Base-by-base conservation (phyloP, 2,888 invertebrate species). In the Dolichopus griseipennis region DNA sequence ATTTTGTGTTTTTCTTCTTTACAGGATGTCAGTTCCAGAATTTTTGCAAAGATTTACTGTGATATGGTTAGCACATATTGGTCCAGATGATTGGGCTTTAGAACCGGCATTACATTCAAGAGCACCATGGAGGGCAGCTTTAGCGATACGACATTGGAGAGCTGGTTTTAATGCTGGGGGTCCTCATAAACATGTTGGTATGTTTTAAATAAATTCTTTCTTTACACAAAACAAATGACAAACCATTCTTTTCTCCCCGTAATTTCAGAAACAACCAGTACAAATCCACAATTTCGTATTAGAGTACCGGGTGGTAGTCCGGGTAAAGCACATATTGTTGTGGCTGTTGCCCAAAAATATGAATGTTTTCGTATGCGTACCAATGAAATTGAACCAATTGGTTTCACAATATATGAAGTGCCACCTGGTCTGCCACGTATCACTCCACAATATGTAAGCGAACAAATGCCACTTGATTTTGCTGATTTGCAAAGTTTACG, bases 221-320 rank as follows among this genome's bases (percentile, higher is more conserved):
- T 15, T 9, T 33, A 21, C n/a, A 61, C 61, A 27, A 64, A 65
- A 41, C 64, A 34, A 65, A 65, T 43, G 43, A 27, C 27, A 27
- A 27, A 27, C 3, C 27, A 27, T 4, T 27, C 2, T 52, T 62
- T 68, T n/a, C n/a, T 2, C 43, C 10, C 43, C 10, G 27, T 33
- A 64, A 22, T 66, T 69, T 43, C 78, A 86, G 88, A 87, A 72
- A 88, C 88, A 64, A 86, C 87, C 61, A 83, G 86, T 70, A 85
- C 87, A 84, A 89, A 89, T 81, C 89, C 86, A 27, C 88, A 89
- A 80, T 89, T 90, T 78, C 87, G 87, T 77, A 85, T 89, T 71
- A 86, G 86, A 78, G 86, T 89, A 69, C 87, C 88, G n/a, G 82
- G 85, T 70, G 84, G 85, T 33, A 83, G 84, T 64, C 83, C 82